Evolutionary conservation across 2,797 vertebrate species (phyloP).

Genomic region (Sphenopsis melanotis): DNA sequence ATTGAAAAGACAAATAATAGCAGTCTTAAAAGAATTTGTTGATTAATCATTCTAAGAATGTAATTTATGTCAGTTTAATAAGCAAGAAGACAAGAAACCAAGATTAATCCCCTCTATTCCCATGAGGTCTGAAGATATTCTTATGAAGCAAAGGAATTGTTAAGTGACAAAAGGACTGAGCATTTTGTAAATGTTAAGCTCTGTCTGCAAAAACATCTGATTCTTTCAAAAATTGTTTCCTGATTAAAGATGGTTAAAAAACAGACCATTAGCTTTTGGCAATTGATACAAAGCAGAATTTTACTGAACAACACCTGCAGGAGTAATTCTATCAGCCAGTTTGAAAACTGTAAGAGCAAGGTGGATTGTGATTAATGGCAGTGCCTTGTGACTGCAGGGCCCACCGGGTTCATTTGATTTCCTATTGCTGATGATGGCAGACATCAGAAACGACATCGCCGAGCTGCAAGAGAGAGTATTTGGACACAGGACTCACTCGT

Average conservation of each 20-base stretch:
- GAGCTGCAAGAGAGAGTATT: slow-evolving; percentile 91
- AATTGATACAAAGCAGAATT: not conserved
- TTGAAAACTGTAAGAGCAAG: not conserved
- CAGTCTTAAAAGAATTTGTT: not conserved
- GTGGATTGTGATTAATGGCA: not conserved
- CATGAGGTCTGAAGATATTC: not conserved
- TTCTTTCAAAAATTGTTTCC: not conserved
- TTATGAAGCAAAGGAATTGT: not conserved
- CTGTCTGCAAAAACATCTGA: not conserved
- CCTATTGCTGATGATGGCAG: slow-evolving; percentile 93
- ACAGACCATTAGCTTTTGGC: not conserved
- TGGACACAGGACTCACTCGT: slow-evolving; percentile 77
- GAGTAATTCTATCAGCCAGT: not conserved
- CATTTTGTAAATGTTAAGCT: not conserved
- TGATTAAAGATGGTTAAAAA: not conserved
- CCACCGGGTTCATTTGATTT: slow-evolving; percentile 96
- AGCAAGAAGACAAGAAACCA: not conserved
- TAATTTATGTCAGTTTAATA: not conserved
- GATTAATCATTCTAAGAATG: not conserved
- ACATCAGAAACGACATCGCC: slow-evolving; percentile 92
- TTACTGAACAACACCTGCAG: not conserved
- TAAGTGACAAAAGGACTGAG: not conserved
- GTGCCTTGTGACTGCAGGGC: slow-evolving; percentile 75
- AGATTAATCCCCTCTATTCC: not conserved
- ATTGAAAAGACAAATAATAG: not conserved